Evolutionary conservation across 2,797 vertebrate genomes (phyloP).

Genomic region (Acipenser oxyrinchus): DNA sequence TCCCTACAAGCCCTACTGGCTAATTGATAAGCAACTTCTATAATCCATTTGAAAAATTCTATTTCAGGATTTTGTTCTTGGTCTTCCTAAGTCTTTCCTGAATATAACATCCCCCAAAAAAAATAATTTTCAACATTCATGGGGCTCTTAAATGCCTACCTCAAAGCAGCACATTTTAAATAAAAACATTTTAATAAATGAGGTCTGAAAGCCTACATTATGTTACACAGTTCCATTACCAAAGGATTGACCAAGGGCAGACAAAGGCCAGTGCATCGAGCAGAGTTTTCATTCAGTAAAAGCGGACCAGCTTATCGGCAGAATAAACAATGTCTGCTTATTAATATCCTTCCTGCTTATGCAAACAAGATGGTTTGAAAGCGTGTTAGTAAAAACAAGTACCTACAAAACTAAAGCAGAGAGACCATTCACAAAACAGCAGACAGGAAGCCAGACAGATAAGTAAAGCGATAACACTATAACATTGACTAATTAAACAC

Average conservation of each 20-base stretch:
- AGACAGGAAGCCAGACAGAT: slow-evolving; percentile 51
- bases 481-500: slow-evolving; percentile 55
- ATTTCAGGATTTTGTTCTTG: too few species aligned
- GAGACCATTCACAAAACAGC: slow-evolving; percentile 42
- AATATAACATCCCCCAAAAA: too few species aligned
- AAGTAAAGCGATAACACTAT: slow-evolving; percentile 46
- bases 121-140: too few species aligned
- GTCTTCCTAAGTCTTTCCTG: too few species aligned
- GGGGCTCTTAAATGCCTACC: too few species aligned
- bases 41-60: too few species aligned
- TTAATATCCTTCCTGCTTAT: slow-evolving; percentile 41
- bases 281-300: slow-evolving; percentile 21
- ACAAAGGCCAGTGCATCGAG: slow-evolving; percentile 16
- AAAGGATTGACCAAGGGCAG: slow-evolving; percentile 13
- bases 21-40: too few species aligned
- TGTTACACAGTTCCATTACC: slow-evolving; percentile 6
- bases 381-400: slow-evolving; percentile 17
- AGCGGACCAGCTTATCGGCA: slow-evolving; percentile 31
- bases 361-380: slow-evolving; percentile 33
- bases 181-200: slow-evolving; percentile 38
- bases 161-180: slow-evolving; percentile 26
- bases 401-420: slow-evolving; percentile 9
- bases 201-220: slow-evolving; percentile 26
- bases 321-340: slow-evolving; percentile 43
- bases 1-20: too few species aligned